Conservation (phyloP, 1,140 invertebrate species). For the Habropoda laboriosa region DNA sequence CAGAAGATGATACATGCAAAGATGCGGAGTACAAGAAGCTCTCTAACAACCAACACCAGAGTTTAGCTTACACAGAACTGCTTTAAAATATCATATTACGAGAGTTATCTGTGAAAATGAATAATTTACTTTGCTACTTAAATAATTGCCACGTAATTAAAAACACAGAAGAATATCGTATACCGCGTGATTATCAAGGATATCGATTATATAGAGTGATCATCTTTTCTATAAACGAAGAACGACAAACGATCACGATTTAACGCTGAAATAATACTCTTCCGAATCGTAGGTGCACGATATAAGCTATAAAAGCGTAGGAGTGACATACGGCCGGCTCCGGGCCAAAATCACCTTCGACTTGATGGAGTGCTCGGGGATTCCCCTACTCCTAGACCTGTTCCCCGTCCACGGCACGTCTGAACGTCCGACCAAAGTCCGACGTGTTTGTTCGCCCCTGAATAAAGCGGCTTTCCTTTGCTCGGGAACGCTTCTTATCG, state of each 20-base stretch:
- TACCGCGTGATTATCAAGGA: too few species aligned
- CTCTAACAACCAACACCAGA: too few species aligned
- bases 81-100: too few species aligned
- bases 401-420: slow-evolving; percentile 51
- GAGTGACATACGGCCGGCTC: slow-evolving; percentile 78
- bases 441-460: slow-evolving; percentile 73
- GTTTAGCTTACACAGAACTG: too few species aligned
- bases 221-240: neutral
- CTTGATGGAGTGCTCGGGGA: slow-evolving; percentile 77
- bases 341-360: slow-evolving; percentile 75
- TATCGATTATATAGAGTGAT: neutral
- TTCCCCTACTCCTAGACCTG: slow-evolving; percentile 63
- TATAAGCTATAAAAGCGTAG: slow-evolving; percentile 62
- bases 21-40: too few species aligned
- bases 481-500: slow-evolving; percentile 75
- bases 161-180: too few species aligned
- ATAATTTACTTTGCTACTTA: too few species aligned
- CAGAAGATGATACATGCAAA: too few species aligned
- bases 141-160: too few species aligned
- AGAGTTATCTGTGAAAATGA: too few species aligned
- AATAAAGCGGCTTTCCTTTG: slow-evolving; percentile 77
- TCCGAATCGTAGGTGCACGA: slow-evolving; percentile 4
- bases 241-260: neutral
- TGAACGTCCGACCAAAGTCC: slow-evolving; percentile 62
- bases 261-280: slow-evolving; percentile 48